Base-by-base conservation (phyloP, 1,140 invertebrate species). In the Littorina saxatilis region DNA sequence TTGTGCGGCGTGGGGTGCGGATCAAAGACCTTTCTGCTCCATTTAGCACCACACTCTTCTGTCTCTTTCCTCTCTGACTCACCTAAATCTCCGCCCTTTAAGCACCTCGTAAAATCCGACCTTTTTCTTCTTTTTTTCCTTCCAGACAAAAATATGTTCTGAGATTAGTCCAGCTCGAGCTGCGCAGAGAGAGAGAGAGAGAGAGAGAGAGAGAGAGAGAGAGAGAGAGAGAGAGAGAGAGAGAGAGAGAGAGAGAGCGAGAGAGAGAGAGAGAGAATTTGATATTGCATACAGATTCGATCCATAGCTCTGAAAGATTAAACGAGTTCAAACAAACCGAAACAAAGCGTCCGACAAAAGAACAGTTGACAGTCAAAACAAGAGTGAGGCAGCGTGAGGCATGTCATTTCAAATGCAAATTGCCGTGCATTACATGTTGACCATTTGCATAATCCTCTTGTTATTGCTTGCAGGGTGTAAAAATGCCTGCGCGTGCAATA, bases 361-460 rank as follows among this genome's bases (percentile, higher is more conserved):
- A n/a, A n/a, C n/a, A n/a, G n/a, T n/a, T n/a, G n/a, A n/a, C n/a
- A n/a, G n/a, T n/a, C n/a, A n/a, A n/a, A n/a, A n/a, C n/a, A n/a
- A 43, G 68, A 13, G 68, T 32, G 15, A 72, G 7, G 58, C 47
- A 9, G 29, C 27, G 27, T 7, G 35, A 29, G 29, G 7, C 13
- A 50, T 37, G 70, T 39, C 40, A 55, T 82, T 72, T 61, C 66
- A 76, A 75, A 61, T 83, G 32, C 80, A 74, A 75, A 74, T 74
- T 61, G 70, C 61, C 72, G 29, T 35, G 55, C 43, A 55, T 78
- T 61, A 78, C 13, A 27, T 11, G 32, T 17, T 11, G 11, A 23
- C 20, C 13, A 78, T 78, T 63, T 63, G 76, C 76, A 66, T 78
- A 78, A 78, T 78, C 76, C 58, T 78, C 55, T 63, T 63, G 55